phyloP scores from a whole-genome alignment of 35 echinoderm and acorn worm genomes.

The Holothuria glaberrima region DNA sequence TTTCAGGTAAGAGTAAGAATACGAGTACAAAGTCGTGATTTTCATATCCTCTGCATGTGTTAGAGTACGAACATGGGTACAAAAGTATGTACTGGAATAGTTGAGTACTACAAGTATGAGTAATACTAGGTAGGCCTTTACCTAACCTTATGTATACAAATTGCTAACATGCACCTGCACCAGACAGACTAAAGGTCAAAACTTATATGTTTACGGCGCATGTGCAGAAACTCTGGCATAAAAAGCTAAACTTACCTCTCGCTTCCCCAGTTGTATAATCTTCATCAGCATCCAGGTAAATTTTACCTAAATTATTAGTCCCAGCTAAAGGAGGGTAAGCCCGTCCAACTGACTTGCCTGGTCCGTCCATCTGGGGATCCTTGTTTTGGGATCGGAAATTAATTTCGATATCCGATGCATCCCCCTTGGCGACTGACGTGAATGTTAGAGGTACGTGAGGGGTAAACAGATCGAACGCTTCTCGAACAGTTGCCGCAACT shows the following conservation, averaged over 20 bases:
- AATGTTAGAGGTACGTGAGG: conserved; percentile 34
- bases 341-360: conserved; percentile 25
- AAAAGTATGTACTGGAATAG: too few relatives aligned
- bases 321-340: conserved; percentile 24
- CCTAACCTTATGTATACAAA: too few relatives aligned
- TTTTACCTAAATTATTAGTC: neutral
- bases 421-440: conserved; percentile 14
- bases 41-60: too few relatives aligned
- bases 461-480: conserved; percentile 18
- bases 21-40: too few relatives aligned
- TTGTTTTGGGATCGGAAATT: neutral
- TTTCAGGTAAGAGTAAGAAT: too few relatives aligned
- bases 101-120: too few relatives aligned
- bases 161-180: too few relatives aligned
- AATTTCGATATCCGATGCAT: conserved; percentile 9
- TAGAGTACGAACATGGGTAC: too few relatives aligned
- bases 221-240: too few relatives aligned
- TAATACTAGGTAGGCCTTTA: too few relatives aligned
- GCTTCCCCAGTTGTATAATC: conserved; percentile 13
- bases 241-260: neutral
- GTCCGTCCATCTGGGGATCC: conserved; percentile 30
- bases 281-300: conserved; percentile 36
- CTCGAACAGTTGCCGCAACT: neutral
- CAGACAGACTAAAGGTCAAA: too few relatives aligned
- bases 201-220: too few relatives aligned